phyloP scores from a whole-genome alignment of 2,797 vertebrate species.

The Rhynchotus rufescens region DNA sequence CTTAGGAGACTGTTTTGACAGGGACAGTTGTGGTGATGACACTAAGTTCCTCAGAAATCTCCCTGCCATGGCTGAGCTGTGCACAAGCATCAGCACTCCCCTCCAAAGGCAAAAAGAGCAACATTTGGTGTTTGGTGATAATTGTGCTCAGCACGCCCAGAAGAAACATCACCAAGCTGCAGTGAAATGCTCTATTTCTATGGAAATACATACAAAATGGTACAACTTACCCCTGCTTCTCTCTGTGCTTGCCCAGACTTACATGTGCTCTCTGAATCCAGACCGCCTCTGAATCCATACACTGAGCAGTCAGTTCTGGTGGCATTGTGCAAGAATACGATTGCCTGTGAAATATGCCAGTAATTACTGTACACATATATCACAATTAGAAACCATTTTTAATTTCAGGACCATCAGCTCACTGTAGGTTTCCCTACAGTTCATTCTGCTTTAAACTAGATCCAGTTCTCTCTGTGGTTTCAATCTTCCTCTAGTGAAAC shows the following conservation, averaged over 20 bases:
- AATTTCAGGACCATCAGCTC: not conserved
- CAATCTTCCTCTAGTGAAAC: conserved; percentile 32
- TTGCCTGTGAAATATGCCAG: not conserved
- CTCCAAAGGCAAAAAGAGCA: not conserved
- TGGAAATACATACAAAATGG: not conserved
- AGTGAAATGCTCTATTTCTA: not conserved
- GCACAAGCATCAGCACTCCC: not conserved
- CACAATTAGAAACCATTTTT: not conserved
- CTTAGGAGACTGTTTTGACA: not conserved
- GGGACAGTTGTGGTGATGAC: not conserved
- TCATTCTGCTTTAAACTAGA: not conserved
- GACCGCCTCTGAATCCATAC: not conserved
- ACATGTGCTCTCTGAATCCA: not conserved
- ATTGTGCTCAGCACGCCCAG: not conserved
- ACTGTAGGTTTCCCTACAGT: not conserved
- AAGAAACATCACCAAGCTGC: not conserved
- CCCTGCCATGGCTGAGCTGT: not conserved
- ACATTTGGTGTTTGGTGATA: not conserved
- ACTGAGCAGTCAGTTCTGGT: not conserved
- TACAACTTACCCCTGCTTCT: not conserved
- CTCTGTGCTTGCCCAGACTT: not conserved
- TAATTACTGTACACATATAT: not conserved
- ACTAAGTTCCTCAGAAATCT: not conserved
- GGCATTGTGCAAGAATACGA: not conserved
- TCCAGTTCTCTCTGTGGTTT: conserved; percentile 4